Conservation (phyloP, 1,140 invertebrate species). For the Drosophila setifemur region DNA sequence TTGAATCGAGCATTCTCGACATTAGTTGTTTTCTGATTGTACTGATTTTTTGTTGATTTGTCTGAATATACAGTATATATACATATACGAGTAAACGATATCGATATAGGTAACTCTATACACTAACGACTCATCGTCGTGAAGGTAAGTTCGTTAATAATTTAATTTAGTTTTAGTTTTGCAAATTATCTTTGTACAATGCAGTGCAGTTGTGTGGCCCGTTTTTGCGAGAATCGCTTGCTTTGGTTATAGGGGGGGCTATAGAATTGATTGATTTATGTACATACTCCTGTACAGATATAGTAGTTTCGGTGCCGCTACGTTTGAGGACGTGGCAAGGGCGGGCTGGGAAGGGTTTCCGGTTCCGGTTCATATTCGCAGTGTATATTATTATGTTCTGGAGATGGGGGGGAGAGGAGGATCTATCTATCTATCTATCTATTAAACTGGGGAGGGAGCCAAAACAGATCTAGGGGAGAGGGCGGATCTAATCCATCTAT, state of each 20-base stretch:
- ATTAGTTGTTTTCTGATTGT: conserved; percentile 56
- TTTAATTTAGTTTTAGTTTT: no score
- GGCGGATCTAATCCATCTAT: conserved; percentile 10
- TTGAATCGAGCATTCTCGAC: conserved; percentile 29
- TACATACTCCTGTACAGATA: conserved; percentile 5
- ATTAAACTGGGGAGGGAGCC: no score
- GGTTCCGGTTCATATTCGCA: conserved; percentile 17
- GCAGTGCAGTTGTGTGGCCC: conserved; percentile 36
- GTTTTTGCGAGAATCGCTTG: conserved; percentile 19
- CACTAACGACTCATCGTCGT: conserved; percentile 54
- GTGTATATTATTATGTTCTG: conserved; percentile 34
- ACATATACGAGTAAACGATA: conserved; percentile 43
- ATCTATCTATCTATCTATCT: conserved; percentile 17
- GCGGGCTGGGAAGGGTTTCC: neutral
- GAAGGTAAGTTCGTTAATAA: conserved; percentile 18
- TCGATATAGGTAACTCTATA: conserved; percentile 36
- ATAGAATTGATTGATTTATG: conserved; percentile 16
- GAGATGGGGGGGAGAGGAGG: conserved; percentile 2
- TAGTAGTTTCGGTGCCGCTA: conserved; percentile 44
- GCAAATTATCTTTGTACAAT: conserved; percentile 47
- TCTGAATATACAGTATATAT: conserved; percentile 49
- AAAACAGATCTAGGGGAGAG: conserved; percentile 15
- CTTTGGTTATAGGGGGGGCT: conserved; percentile 3
- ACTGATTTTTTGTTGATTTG: conserved; percentile 30
- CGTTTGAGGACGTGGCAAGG: conserved; percentile 10